Evolutionary conservation across 2,113 vertebrate species (phyloP), one percentile per base, ranked within the genome.

Genomic region (Microtus montanus): DNA sequence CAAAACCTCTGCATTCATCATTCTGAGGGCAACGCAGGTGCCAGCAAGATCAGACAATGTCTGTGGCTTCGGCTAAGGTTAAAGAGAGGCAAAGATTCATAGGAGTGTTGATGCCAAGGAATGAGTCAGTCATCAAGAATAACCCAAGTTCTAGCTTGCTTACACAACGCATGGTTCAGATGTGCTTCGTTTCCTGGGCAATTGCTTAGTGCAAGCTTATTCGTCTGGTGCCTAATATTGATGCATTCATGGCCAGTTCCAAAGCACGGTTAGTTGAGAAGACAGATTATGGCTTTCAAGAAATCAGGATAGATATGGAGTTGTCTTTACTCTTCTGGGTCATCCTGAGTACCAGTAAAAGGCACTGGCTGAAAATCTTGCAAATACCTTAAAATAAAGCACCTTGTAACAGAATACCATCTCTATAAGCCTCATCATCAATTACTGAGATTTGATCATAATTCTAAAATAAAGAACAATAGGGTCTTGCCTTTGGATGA

Each of bases 21-120:
- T 82, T 63, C 47, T 24, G n/a, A 90, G 68, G n/a, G 24, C 75
- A 92, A 28, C 15, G 7, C 92, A 95, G 68, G 74, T 95, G 94
- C 83, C 86, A 97, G 91, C 97, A 97, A 97, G 97, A 97, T 96
- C 96, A 97, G 97, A 89, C 97, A 97, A 94, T 87, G 93, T 92
- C 88, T 97, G 97, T 85, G 96, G 97, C 97, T 97, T 97, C 79
- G 22, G 74, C 52, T 68, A 85, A 97, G 97, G 97, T 97, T 75
- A 98, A 96, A 96, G 93, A 95, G 86, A 97, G 97, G 95, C 93
- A 93, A 97, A 74, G 93, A 83, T 83, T 90, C 89, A 15, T 87
- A 41, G 5, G 41, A 71, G 58, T 13, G 68, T 52, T 24, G 82
- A 89, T 95, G 96, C 97, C 96, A 97, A 83, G 71, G 74, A 68